A percentile compares a stretch with the other conserved stretches of the same genome.
phyloP scores from a whole-genome alignment of 2,888 invertebrate genomes.

The Hypselothyrea guttata region DNA sequence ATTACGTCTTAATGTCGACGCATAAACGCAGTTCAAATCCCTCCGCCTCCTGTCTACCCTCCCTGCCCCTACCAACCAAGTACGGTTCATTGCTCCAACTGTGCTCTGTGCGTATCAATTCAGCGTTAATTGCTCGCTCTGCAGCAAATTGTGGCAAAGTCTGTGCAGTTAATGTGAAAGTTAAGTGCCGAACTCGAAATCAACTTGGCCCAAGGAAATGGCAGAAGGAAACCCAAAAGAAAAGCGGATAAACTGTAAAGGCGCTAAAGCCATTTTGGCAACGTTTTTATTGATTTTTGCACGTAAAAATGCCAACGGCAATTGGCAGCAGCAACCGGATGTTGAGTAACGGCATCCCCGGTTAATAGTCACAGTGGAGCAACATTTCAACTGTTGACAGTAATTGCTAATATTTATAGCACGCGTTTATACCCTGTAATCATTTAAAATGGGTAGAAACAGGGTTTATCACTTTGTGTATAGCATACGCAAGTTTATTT shows the following conservation, averaged over 20 bases:
- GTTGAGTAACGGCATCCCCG: conserved; percentile 8
- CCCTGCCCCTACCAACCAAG: too few relatives aligned
- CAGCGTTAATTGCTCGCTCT: conserved; percentile 67
- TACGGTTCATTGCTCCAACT: conserved; percentile 64
- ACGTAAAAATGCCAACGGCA: conserved; percentile 26
- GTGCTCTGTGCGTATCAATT: conserved; percentile 67
- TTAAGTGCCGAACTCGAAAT: conserved; percentile 28
- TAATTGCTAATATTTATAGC: too few relatives aligned
- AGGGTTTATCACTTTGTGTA: too few relatives aligned
- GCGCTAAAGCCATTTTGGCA: conserved; percentile 64
- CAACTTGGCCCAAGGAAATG: conserved; percentile 10
- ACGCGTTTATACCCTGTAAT: too few relatives aligned
- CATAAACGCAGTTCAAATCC: conserved; percentile 39
- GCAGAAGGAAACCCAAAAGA: background rate
- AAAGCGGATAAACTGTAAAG: conserved; percentile 63
- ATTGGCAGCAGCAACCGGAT: background rate
- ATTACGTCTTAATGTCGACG: conserved; percentile 74
- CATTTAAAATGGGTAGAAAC: too few relatives aligned
- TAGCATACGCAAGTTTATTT: too few relatives aligned
- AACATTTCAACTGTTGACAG: background rate
- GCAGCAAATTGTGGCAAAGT: conserved; percentile 45
- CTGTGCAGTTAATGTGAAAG: conserved; percentile 59
- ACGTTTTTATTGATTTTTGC: conserved; percentile 68
- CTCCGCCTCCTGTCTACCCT: background rate
- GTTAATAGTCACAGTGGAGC: conserved; percentile 35